A percentile compares a stretch with the other conserved stretches of the same genome.
Conservation (phyloP, 2,888 invertebrate genomes). For the Notodonta dromedarius region DNA sequence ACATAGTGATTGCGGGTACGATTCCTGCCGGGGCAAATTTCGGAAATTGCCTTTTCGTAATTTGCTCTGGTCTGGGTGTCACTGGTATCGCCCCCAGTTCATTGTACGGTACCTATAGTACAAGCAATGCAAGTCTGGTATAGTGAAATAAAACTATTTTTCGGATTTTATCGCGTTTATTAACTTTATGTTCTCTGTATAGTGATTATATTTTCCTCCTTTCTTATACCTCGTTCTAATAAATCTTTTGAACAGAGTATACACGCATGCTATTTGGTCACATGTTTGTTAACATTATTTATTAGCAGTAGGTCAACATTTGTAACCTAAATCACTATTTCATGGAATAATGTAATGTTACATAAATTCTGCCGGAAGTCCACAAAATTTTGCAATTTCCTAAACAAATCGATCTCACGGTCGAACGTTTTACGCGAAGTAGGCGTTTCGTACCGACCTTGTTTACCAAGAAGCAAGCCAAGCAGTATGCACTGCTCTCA, state of each 20-base stretch:
- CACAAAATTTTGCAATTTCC: constrained; percentile 4
- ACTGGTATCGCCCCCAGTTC: too few species aligned
- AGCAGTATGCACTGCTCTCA: constrained; percentile 23
- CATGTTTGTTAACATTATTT: background rate
- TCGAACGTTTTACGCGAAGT: constrained; percentile 28
- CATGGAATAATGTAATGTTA: background rate
- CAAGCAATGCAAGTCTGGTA: too few species aligned
- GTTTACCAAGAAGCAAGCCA: constrained; percentile 27
- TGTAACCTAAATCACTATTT: background rate
- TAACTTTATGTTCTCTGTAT: background rate
- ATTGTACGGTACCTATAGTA: too few species aligned
- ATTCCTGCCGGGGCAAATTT: too few species aligned
- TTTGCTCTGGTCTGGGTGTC: too few species aligned
- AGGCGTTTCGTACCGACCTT: constrained; percentile 32
- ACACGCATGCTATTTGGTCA: background rate
- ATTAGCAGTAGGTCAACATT: background rate
- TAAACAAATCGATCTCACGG: constrained; percentile 28
- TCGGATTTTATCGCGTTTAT: too few species aligned
- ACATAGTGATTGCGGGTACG: too few species aligned
- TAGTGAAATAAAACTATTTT: too few species aligned
- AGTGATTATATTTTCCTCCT: background rate
- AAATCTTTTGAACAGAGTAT: background rate
- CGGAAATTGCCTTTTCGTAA: too few species aligned
- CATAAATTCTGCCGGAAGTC: background rate
- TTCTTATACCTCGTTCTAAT: background rate